Evolutionary conservation across 2,888 invertebrate species (phyloP).

Genomic region (Ceramica pisi): DNA sequence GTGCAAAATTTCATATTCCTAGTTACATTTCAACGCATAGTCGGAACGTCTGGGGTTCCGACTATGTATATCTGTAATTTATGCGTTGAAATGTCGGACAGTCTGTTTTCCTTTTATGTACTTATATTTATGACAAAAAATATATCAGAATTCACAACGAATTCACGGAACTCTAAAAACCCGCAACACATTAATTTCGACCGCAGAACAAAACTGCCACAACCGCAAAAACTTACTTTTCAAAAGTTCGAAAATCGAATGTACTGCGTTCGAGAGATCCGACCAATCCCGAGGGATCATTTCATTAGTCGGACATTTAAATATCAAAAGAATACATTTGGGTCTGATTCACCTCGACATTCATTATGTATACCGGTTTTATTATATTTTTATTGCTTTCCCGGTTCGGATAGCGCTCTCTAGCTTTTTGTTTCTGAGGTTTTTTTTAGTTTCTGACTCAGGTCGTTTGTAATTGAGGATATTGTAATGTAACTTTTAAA

Average conservation of each 20-base stretch:
- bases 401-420: conserved; percentile 33
- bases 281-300: conserved; percentile 73
- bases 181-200: conserved; percentile 36
- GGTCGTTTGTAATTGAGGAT: conserved; percentile 22
- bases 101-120: too few relatives aligned
- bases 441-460: conserved; percentile 24
- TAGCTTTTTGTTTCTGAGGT: conserved; percentile 41
- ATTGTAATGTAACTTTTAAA: neutral
- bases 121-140: neutral
- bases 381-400: conserved; percentile 66
- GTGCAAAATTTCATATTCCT: too few relatives aligned
- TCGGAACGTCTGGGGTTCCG: too few relatives aligned
- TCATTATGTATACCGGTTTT: conserved; percentile 69
- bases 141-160: neutral
- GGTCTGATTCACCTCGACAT: conserved; percentile 70
- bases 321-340: conserved; percentile 87
- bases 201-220: conserved; percentile 49
- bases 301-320: conserved; percentile 84
- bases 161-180: conserved; percentile 8
- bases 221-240: conserved; percentile 51
- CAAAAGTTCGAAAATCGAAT: conserved; percentile 58
- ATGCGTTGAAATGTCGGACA: too few relatives aligned
- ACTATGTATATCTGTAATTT: too few relatives aligned
- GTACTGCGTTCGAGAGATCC: conserved; percentile 53
- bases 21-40: too few relatives aligned